Evolutionary conservation across 1,140 invertebrate species (phyloP), one percentile per base, ranked within the genome.

Genomic region (Eulimnadia texana): DNA sequence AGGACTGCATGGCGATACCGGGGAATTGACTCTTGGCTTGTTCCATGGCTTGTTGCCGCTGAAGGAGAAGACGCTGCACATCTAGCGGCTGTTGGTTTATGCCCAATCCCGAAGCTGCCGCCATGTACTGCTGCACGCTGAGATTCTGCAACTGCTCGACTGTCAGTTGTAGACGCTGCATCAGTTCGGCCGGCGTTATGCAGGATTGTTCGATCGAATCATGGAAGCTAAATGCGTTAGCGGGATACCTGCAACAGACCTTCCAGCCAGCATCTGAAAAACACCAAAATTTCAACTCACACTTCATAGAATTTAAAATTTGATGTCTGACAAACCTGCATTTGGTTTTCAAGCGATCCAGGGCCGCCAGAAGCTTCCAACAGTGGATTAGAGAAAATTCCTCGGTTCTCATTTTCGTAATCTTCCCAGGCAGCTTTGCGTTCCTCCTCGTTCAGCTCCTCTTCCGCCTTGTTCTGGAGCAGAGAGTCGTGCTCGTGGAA

Each of bases 401-500:
- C 76, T 61, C 75, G 72, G 65, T 78, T 82, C 68, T 94, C 90
- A 67, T 84, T 84, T 72, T 93, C 85, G 70, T 87, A 94, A 70
- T 97, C 93, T 63, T 87, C 82, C 94, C 93, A 97, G 0, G 93
- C 94, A 10, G 86, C 83, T 68, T 93, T 86, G 27, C 90, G 79
- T 72, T 98, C 93, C 65, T 93, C 89, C 70, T 96, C 92, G 25
- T 85, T 84, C 2, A 98, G 73, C 66, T 88, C 86, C 73, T 97
- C 92, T 66, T 92, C 88, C 53, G 84, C 84, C 67, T 88, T 84
- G 76, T 97, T 95, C 71, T 95, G 88, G 11, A 98, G 75, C 20
- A 98, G 75, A 1, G 92, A 93, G 72, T 98, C 92, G 70, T 98
- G 93, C 71, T 95, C 89, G 67, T 94, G 90, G 73, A 89, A 93